Percentiles rank a stretch among this genome's conserved stretches.
These are phyloP conservation scores for Gambusia affinis DNA, from an alignment of 2,113 vertebrate genomes.

Conservation along the genomic window DNA sequence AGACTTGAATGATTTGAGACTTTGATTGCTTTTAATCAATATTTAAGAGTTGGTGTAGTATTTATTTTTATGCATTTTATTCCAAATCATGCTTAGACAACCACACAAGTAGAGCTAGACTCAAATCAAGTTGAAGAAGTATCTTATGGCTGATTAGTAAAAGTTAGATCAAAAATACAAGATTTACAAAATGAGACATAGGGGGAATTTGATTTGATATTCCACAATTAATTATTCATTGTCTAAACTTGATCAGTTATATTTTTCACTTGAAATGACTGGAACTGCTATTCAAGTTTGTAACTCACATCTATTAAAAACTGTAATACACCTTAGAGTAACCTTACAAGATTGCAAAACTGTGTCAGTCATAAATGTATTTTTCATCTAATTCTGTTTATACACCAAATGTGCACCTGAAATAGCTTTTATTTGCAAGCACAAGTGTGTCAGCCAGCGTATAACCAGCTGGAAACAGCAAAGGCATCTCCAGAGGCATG, in stretches of 20 bases:
- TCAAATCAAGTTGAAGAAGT: background rate
- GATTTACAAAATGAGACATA: background rate
- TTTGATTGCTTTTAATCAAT: too few species aligned
- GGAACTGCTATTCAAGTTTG: background rate
- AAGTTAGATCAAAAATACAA: background rate
- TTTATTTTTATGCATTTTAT: background rate
- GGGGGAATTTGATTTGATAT: background rate
- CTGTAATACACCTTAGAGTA: background rate
- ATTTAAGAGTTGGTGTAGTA: too few species aligned
- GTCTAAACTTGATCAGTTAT: background rate
- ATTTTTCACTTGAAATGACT: background rate
- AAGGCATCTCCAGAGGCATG: conserved; percentile 44
- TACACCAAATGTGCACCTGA: background rate
- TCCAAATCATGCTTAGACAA: background rate
- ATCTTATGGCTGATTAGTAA: background rate
- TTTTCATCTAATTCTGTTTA: conserved; percentile 1
- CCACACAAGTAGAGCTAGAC: background rate
- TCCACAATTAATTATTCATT: too few species aligned
- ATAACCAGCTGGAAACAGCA: conserved; percentile 33
- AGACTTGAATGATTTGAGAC: background rate
- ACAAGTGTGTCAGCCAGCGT: conserved; percentile 4
- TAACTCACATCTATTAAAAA: background rate
- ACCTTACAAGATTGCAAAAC: background rate
- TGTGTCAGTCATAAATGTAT: background rate
- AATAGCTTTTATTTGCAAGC: conserved; percentile 16